These are phyloP conservation scores for Arion vulgaris DNA, from an alignment of 1,140 invertebrate species.

Conservation along the genomic window DNA sequence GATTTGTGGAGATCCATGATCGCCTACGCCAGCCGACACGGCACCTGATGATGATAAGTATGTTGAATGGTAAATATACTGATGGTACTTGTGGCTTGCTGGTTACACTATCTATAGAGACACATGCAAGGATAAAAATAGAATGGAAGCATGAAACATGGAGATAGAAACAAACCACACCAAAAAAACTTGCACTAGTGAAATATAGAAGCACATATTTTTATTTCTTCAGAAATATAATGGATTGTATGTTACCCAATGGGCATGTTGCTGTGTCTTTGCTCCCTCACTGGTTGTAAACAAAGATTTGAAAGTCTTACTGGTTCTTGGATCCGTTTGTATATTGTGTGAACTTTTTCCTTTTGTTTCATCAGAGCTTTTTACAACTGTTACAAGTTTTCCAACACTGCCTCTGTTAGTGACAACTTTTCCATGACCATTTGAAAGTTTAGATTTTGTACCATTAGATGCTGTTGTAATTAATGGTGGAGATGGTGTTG, in stretches of 20 bases:
- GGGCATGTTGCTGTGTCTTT: constrained; percentile 87
- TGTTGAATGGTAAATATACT: no score
- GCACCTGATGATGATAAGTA: no score
- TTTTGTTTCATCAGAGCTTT: constrained; percentile 36
- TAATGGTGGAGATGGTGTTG: not conserved
- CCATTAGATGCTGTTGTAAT: not conserved
- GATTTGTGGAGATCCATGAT: no score
- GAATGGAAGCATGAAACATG: no score
- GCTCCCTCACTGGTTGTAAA: constrained; percentile 93
- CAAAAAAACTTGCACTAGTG: no score
- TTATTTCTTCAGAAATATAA: constrained; percentile 44
- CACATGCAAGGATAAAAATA: no score
- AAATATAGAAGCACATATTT: no score
- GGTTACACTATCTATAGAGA: no score
- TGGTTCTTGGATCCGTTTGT: constrained; percentile 88
- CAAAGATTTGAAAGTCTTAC: constrained; percentile 93
- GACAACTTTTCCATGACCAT: constrained; percentile 11
- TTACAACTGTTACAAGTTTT: constrained; percentile 32
- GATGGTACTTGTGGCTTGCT: no score
- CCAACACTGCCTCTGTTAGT: not conserved
- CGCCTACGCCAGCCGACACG: no score
- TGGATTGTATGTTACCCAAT: constrained; percentile 98
- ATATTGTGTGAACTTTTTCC: constrained; percentile 49
- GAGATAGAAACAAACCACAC: no score
- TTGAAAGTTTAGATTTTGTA: constrained; percentile 39